These are phyloP conservation scores for Peromyscus leucopus DNA, from an alignment of 2,113 vertebrate species.

Conservation along the genomic window DNA sequence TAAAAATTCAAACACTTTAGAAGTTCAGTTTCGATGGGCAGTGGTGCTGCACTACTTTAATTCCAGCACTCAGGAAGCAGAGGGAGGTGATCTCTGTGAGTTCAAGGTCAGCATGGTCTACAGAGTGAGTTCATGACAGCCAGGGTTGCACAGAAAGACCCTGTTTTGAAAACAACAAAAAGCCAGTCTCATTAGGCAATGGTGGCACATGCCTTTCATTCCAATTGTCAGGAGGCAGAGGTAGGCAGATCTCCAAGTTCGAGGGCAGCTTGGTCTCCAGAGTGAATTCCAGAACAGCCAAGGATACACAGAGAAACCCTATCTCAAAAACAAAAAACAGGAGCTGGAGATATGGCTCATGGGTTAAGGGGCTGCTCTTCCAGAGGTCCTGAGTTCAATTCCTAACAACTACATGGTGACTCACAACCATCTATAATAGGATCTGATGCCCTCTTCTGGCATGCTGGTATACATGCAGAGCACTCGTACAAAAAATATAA, in stretches of 20 bases:
- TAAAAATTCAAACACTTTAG: not conserved
- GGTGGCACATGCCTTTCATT: no score
- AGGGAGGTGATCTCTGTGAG: not conserved
- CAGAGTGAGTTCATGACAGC: not conserved
- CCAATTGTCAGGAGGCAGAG: no score
- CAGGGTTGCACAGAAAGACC: not conserved
- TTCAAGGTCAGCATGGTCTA: not conserved
- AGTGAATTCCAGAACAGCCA: no score
- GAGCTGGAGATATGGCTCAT: not conserved
- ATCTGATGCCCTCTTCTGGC: not conserved
- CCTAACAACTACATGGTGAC: not conserved
- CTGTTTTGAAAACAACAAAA: not conserved
- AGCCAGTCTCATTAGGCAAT: no score
- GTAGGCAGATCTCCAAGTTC: no score
- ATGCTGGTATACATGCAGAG: not conserved
- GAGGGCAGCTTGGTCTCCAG: no score
- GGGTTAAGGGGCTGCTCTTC: not conserved
- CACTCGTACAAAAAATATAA: no score
- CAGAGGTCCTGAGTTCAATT: not conserved
- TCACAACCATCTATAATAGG: not conserved
- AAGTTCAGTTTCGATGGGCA: not conserved
- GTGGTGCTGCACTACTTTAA: not conserved
- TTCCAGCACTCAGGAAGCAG: not conserved
- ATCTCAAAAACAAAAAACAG: not conserved
- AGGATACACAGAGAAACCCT: no score